Base-by-base conservation (phyloP, 1,140 invertebrate genomes). In the Chymomyza costata region DNA sequence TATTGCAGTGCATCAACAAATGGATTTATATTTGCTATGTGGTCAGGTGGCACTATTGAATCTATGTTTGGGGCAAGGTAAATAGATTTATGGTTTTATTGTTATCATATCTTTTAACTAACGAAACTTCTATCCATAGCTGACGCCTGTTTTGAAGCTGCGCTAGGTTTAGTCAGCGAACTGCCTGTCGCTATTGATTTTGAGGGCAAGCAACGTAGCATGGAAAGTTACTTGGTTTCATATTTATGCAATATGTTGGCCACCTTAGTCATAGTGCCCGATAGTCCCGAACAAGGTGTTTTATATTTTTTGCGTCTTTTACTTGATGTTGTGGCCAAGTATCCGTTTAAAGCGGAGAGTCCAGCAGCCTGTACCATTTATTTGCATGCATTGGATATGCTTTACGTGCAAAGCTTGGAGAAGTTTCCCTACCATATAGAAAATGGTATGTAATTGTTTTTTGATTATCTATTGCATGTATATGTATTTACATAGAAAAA, bases 81-180 rank as follows among this genome's bases (percentile, higher is more conserved):
- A 32, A 21, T 46, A 25, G 46, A n/a, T n/a, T n/a, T n/a, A n/a
- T n/a, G n/a, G n/a, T n/a, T n/a, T n/a, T n/a, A n/a, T n/a, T n/a
- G n/a, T n/a, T n/a, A n/a, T n/a, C n/a, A n/a, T n/a, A n/a, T n/a
- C n/a, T n/a, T n/a, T n/a, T n/a, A n/a, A n/a, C n/a, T n/a, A n/a
- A n/a, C n/a, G n/a, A n/a, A n/a, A n/a, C n/a, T n/a, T n/a, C n/a
- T 25, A 8, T 25, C 5, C 0, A 10, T 21, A 96, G 95, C 94
- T 47, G 96, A 98, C 89, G 94, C 94, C 1, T 97, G 95, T 82
- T 93, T 98, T 46, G 97, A 97, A 87, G 93, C 94, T 31, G 91
- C 94, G 0, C 89, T 98, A 6, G 91, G 90, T 38, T 85, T 95
- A 13, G 89, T 97, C 34, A 89, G 91, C 3, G 94, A 97, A 64